phyloP scores from a whole-genome alignment of 2,797 vertebrate genomes.

The Cheirogaleus major region DNA sequence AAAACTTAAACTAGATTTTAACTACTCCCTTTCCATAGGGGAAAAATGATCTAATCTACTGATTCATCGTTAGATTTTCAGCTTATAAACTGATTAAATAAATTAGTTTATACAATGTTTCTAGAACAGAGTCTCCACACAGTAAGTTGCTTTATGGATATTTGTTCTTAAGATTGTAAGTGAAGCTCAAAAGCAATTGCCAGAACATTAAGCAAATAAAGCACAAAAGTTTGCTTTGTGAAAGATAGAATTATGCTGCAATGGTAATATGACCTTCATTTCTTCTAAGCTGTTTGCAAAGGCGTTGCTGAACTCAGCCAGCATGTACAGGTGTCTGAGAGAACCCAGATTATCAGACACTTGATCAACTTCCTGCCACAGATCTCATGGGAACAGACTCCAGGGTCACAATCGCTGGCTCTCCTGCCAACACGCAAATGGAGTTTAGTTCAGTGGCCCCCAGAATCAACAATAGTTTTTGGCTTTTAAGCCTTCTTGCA shows the following conservation, averaged over 20 bases:
- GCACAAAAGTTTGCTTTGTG: constrained; percentile 5
- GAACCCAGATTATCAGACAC: constrained; percentile 23
- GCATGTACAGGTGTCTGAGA: constrained; percentile 56
- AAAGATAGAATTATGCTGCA: not conserved
- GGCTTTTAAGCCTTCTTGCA: not conserved
- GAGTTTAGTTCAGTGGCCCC: not conserved
- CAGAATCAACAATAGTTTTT: not conserved
- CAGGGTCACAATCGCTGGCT: not conserved
- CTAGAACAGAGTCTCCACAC: not conserved
- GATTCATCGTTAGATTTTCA: not conserved
- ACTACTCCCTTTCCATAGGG: not conserved
- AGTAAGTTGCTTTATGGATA: not conserved
- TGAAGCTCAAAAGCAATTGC: not conserved
- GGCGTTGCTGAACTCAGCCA: constrained; percentile 6
- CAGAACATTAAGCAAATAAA: constrained; percentile 20
- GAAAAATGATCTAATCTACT: not conserved
- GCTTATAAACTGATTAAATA: not conserved
- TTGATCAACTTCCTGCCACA: constrained; percentile 58
- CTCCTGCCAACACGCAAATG: not conserved
- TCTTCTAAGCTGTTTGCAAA: constrained; percentile 32
- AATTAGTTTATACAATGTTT: not conserved
- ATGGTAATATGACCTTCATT: constrained; percentile 6
- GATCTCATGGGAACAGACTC: constrained; percentile 32
- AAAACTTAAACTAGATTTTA: constrained; percentile 5
- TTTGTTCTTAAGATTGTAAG: not conserved